Evolutionary conservation across 2,113 vertebrate genomes (phyloP), one percentile per base, ranked within the genome.

Genomic region (Scortum barcoo): DNA sequence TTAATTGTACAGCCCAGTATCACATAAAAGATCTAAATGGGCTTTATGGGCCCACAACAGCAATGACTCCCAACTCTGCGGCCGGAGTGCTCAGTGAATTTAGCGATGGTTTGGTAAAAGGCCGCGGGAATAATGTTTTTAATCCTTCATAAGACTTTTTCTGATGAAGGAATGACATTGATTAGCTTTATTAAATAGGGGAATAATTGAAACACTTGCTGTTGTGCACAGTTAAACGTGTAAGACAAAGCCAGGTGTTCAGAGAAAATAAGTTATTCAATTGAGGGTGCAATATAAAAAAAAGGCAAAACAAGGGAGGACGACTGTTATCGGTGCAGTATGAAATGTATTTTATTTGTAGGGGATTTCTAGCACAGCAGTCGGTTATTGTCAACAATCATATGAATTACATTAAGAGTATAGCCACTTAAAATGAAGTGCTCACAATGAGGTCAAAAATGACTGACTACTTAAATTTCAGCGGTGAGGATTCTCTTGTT

Each of bases 11-110:
- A 20, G 42, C 26, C n/a, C 6, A 40, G 33, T 38, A 42, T 69
- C 33, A 51, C 56, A 57, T 56, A 63, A 73, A 70, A 78, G 48
- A 78, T 74, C 7, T 62, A 66, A 76, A 65, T 33, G 20, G 42
- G 26, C 28, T 67, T 77, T 46, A 48, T 38, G 56, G 73, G 56
- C 68, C 11, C 19, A 7, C 33, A 72, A 40, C 42, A 71, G 57
- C 72, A 30, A 28, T 19, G 2, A 11, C 40, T 83, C 17, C 44
- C 7, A 44, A 13, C 36, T 28, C 8, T 30, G 12, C 1, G 17
- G 33, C 53, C 51, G 9, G 26, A 60, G 38, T 60, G 28, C 68
- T 72, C 33, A 3, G 13, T 30, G 58, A 33, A 24, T 48, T 36
- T 9, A 33, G 65, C 12, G 0, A 42, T 54, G 42, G 12, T 60